Percentiles rank a stretch among this genome's conserved stretches.
These are phyloP conservation scores for Magallana angulata DNA, from an alignment of 1,140 invertebrate species.

Conservation along the genomic window DNA sequence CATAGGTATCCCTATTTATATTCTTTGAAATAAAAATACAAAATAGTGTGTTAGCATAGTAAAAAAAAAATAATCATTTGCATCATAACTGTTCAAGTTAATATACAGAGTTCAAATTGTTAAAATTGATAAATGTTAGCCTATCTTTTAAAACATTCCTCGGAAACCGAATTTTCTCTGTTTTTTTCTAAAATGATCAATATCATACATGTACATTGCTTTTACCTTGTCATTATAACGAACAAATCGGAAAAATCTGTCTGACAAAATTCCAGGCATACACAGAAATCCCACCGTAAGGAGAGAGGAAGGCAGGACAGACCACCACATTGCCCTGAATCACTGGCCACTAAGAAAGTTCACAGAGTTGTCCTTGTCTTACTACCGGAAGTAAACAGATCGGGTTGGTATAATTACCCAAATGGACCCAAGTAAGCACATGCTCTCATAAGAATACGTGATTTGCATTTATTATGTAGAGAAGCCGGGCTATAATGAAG, in stretches of 20 bases:
- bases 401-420: too few relatives aligned
- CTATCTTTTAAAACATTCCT: too few relatives aligned
- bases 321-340: conserved; percentile 3
- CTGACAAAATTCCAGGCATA: background rate
- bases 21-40: background rate
- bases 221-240: conserved; percentile 1
- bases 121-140: too few relatives aligned
- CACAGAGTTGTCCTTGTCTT: background rate
- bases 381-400: background rate
- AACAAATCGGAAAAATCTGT: conserved; percentile 4
- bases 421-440: too few relatives aligned
- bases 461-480: too few relatives aligned
- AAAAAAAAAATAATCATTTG: too few relatives aligned
- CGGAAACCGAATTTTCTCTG: background rate
- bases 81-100: too few relatives aligned
- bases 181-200: background rate
- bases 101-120: too few relatives aligned
- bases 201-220: background rate
- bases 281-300: background rate
- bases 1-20: conserved; percentile 10
- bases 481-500: too few relatives aligned
- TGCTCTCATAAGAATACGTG: too few relatives aligned
- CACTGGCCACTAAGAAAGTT: too few relatives aligned
- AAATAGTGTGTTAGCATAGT: too few relatives aligned
- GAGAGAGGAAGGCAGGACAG: background rate